A percentile compares a stretch with the other conserved stretches of the same genome.
Evolutionary conservation across 2,888 invertebrate species (phyloP).

Genomic region (Morpho achilles): DNA sequence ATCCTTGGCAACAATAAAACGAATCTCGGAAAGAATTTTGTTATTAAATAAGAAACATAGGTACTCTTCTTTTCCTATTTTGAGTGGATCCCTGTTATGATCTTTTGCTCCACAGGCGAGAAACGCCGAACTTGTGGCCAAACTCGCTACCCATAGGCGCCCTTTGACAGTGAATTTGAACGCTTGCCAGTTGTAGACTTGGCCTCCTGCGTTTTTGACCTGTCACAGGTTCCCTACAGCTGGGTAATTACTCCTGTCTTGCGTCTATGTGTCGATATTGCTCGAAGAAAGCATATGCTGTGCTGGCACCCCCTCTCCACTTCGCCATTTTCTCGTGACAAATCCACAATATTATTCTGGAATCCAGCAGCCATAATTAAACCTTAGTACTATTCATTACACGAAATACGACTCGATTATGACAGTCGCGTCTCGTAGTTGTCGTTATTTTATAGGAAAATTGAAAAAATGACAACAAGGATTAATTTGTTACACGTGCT

Average conservation of each 20-base stretch:
- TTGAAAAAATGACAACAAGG: no score
- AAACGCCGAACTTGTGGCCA: no score
- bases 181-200: constrained; percentile 84
- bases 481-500: no score
- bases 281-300: constrained; percentile 61
- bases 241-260: constrained; percentile 21
- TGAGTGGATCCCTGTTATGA: no score
- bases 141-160: constrained; percentile 71
- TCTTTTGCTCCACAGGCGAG: no score
- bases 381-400: constrained; percentile 31
- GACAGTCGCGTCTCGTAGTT: no score
- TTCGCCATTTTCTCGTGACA: constrained; percentile 56
- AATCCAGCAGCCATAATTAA: constrained; percentile 63
- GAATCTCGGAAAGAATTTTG: constrained; percentile 82
- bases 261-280: constrained; percentile 40
- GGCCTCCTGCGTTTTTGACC: constrained; percentile 66
- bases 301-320: constrained; percentile 58
- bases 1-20: constrained; percentile 88
- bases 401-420: constrained; percentile 28
- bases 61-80: no score
- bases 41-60: constrained; percentile 70
- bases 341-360: constrained; percentile 64
- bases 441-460: no score
- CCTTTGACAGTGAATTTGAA: constrained; percentile 87
- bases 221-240: constrained; percentile 57